Base-by-base conservation (phyloP, 2,113 vertebrate genomes). In the Hymenochirus boettgeri region DNA sequence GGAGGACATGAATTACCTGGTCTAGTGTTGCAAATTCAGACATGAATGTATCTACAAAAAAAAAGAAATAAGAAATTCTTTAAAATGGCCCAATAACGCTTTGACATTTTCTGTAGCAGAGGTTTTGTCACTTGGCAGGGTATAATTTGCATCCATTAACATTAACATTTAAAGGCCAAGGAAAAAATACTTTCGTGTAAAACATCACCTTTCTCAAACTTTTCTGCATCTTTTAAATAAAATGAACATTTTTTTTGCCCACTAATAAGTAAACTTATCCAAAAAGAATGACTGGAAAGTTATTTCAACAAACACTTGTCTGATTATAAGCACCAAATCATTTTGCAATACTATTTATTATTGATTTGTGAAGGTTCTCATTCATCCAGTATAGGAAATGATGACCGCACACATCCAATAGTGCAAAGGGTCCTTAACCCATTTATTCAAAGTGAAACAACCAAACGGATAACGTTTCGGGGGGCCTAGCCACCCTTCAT, bases 81-180 rank as follows among this genome's bases (percentile, higher is more conserved):
- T 50, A 62, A 75, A 67, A 69, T 69, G 57, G 65, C 35, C 65
- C 57, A 50, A 59, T 69, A 69, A 69, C 60, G 65, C 56, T 60
- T 69, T 69, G 65, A 69, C 65, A 69, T 69, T 69, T 69, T 37
- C 47, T 60, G 35, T 21, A 15, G 33, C 35, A 53, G 57, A 60
- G 46, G 47, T 60, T 47, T 57, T 60, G 65, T 69, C 65, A 69
- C 60, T 69, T 69, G 56, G 50, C 65, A 60, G 65, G 56, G 52
- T 69, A 26, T 69, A 69, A 33, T 69, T 69, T 69, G 65, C 65
- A 69, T 69, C 65, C 65, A 69, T 69, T 69, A 69, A 60, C 65
- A 67, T 67, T 67, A 67, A 69, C 65, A 60, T 69, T 69, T 69
- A 69, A 69, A 69, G 65, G 65, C 65, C 65, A 69, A 69, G 57